phyloP scores from a whole-genome alignment of 1,140 invertebrate species.

The Streblospio benedicti region DNA sequence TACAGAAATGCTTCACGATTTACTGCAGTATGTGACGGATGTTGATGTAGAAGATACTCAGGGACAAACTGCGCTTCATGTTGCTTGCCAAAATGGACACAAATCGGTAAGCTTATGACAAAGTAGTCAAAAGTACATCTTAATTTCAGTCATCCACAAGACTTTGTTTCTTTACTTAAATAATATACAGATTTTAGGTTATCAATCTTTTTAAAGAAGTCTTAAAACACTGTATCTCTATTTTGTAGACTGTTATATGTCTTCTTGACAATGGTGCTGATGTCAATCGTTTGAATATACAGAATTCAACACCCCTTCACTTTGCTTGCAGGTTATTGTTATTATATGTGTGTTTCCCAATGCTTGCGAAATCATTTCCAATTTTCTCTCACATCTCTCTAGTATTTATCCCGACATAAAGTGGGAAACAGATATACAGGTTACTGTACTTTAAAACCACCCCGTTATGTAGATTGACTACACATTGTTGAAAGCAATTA shows the following conservation, averaged over 20 bases:
- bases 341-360: too few relatives aligned
- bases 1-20: conserved; percentile 31
- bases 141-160: background rate
- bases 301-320: conserved; percentile 34
- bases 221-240: background rate
- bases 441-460: too few relatives aligned
- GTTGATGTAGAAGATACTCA: conserved; percentile 42
- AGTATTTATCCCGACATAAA: too few relatives aligned
- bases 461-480: too few relatives aligned
- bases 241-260: conserved; percentile 32
- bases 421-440: too few relatives aligned
- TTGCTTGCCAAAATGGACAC: conserved; percentile 40
- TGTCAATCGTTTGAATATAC: conserved; percentile 31
- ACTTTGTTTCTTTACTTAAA: background rate
- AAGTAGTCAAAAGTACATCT: background rate
- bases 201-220: background rate
- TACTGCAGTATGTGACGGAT: conserved; percentile 31
- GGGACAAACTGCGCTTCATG: conserved; percentile 39
- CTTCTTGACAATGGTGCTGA: conserved; percentile 35
- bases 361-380: too few relatives aligned
- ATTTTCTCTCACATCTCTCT: too few relatives aligned
- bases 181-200: background rate
- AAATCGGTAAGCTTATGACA: conserved; percentile 26
- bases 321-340: conserved; percentile 36
- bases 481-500: too few relatives aligned